A percentile compares a stretch with the other conserved stretches of the same genome.
These are phyloP conservation scores for Microcebus lehilahytsara DNA, from an alignment of 2,113 vertebrate species.

Conservation along the genomic window DNA sequence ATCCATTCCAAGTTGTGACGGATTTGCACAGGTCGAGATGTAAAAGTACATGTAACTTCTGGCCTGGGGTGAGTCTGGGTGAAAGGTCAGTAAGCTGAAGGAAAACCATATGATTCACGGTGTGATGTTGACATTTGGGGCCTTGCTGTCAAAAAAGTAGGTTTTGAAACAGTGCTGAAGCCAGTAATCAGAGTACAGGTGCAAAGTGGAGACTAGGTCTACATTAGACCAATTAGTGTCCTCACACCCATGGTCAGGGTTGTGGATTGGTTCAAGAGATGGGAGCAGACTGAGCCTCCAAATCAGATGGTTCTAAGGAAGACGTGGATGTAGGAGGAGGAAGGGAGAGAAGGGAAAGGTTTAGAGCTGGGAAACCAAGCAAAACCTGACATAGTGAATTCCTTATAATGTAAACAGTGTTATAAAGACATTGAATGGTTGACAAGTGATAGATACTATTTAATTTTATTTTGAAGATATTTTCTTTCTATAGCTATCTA, in stretches of 20 bases:
- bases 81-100: background rate
- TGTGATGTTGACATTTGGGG: background rate
- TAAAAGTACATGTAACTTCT: background rate
- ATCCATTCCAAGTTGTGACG: background rate
- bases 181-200: background rate
- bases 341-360: background rate
- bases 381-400: background rate
- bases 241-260: background rate
- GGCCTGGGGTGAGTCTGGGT: background rate
- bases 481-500: background rate
- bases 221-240: background rate
- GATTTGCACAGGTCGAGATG: background rate
- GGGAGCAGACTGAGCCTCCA: background rate
- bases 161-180: background rate
- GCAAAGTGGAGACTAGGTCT: background rate
- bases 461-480: slow-evolving; percentile 25
- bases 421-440: background rate
- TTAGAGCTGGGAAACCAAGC: background rate
- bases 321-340: background rate
- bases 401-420: background rate
- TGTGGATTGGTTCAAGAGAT: background rate
- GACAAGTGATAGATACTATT: background rate
- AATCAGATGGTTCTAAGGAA: background rate
- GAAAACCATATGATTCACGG: background rate
- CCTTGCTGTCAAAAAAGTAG: background rate